Evolutionary conservation across 2,888 invertebrate species (phyloP).

Genomic region (Callosobruchus maculatus): DNA sequence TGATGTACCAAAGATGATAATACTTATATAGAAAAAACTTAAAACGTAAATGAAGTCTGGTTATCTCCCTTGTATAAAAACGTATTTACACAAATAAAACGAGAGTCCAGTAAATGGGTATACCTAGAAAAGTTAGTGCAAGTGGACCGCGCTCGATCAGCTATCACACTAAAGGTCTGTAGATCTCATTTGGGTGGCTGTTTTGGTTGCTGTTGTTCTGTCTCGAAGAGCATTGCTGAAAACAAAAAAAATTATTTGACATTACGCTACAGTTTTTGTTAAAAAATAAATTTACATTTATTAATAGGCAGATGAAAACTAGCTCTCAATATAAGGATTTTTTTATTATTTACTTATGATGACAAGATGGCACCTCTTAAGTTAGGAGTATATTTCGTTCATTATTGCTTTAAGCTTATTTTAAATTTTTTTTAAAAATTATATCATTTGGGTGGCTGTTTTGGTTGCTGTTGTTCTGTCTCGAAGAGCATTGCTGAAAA

Average conservation of each 20-base stretch:
- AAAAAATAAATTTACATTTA: too few species aligned
- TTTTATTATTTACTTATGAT: too few species aligned
- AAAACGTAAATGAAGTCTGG: background rate
- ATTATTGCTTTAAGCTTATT: too few species aligned
- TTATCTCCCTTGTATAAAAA: background rate
- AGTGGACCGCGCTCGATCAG: conserved; percentile 66
- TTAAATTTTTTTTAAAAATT: too few species aligned
- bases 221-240: conserved; percentile 74
- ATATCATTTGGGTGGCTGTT: conserved; percentile 82
- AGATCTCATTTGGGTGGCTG: conserved; percentile 78
- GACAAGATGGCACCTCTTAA: too few species aligned
- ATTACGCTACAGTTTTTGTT: too few species aligned
- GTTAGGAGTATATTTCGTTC: too few species aligned
- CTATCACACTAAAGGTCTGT: conserved; percentile 68
- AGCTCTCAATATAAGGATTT: too few species aligned
- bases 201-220: conserved; percentile 80
- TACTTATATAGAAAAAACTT: background rate
- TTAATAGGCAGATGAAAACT: too few species aligned
- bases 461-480: conserved; percentile 78
- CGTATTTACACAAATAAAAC: conserved; percentile 48
- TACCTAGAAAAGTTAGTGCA: conserved; percentile 63
- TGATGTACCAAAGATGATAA: background rate
- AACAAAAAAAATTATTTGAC: conserved; percentile 41
- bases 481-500: conserved; percentile 74
- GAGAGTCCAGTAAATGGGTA: conserved; percentile 48